Evolutionary conservation across 1,140 invertebrate genomes (phyloP), one percentile per base, ranked within the genome.

Genomic region (Galendromus occidentalis): DNA sequence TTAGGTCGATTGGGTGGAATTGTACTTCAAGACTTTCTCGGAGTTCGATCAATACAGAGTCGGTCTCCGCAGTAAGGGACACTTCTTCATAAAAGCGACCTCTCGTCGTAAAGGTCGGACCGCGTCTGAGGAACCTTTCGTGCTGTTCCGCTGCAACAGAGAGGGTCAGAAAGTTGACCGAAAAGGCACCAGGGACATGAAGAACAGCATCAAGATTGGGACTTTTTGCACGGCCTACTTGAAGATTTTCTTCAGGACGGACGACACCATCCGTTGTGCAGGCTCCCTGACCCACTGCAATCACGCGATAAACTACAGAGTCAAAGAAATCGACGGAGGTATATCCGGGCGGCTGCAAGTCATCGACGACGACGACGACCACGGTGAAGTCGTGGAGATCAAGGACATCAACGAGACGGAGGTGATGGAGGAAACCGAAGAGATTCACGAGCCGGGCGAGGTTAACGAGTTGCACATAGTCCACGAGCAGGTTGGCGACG

Each of bases 261-360:
- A 59, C 22, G 51, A 22, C 51, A 59, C 51, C 25, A 59, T 59
- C 51, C 51, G 51, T 29, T 59, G 51, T 59, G 33, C 33, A 33
- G 51, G 51, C 22, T 59, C 51, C 25, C 33, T 59, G 51, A 59
- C 51, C 17, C 51, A 59, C 33, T 59, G 51, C 51, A 59, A 59
- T 9, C 51, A 59, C 22, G 33, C 25, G 2, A 59, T 59, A 29
- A 59, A 59, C 51, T 59, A 59, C 51, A 59, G 33, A 9, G 51
- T 59, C 14, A 59, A 59, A 33, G 25, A 59, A 33, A 25, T 59
- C 22, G 51, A 59, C 20, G 51, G 51, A 25, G 33, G 33, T 22
- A 59, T 59, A 20, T 59, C 51, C 6, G 51, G 51, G 14, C 51
- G 51, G 51, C 33, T 59, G 22, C 51, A 59, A 22, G 51, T 59